Evolutionary conservation across 2,797 vertebrate genomes (phyloP).

Genomic region (Thripadectes ignobilis): DNA sequence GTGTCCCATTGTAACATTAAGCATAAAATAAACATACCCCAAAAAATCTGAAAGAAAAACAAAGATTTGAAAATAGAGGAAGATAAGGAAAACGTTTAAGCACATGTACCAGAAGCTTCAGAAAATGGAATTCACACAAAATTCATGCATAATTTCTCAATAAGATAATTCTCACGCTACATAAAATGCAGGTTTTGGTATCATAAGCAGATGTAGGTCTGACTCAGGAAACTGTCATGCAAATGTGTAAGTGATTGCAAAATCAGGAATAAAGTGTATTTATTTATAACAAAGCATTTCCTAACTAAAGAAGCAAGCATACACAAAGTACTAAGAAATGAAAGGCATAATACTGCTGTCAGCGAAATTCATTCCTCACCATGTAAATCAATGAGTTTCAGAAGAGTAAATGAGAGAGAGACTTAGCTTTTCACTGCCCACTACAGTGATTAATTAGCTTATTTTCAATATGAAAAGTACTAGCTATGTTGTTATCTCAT

Average conservation of each 20-base stretch:
- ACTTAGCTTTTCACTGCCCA: background rate
- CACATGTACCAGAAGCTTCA: background rate
- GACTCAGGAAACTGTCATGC: background rate
- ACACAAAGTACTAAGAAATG: background rate
- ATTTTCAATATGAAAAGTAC: background rate
- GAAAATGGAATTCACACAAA: background rate
- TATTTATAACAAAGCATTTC: background rate
- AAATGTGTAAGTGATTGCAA: background rate
- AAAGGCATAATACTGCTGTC: background rate
- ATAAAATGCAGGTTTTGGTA: background rate
- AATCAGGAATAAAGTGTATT: background rate
- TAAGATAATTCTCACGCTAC: background rate
- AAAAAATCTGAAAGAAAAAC: background rate
- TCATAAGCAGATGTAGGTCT: background rate
- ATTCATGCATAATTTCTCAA: background rate
- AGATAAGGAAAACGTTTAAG: background rate
- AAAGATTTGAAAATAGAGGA: background rate
- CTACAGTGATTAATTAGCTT: background rate
- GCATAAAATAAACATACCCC: background rate
- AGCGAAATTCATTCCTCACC: background rate
- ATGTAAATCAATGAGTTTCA: background rate
- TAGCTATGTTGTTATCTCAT: background rate
- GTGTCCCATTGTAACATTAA: background rate
- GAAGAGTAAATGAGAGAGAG: background rate
- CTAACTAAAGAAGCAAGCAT: background rate